These are phyloP conservation scores for Cheilosia grossa DNA, from an alignment of 2,888 invertebrate genomes.

Conservation along the genomic window DNA sequence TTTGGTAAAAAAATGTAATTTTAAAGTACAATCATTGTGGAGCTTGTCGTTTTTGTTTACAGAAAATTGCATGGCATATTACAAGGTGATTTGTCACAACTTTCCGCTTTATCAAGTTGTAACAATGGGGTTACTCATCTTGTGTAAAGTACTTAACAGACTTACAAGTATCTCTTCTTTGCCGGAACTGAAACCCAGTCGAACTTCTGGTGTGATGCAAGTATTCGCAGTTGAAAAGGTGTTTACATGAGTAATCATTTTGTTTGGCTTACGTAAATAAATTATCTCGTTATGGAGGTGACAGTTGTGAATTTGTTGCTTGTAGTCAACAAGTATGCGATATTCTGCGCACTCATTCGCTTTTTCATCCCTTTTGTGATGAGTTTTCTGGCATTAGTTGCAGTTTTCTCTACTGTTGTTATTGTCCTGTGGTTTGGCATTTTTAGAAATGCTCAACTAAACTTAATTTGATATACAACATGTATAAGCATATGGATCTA, in stretches of 20 bases:
- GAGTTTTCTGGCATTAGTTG: too few species aligned
- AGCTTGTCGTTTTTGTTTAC: not conserved
- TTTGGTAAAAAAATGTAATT: conserved; percentile 23
- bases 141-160: conserved; percentile 26
- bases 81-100: conserved; percentile 25
- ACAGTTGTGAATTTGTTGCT: not conserved
- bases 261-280: conserved; percentile 24
- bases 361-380: too few species aligned
- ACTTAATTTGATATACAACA: too few species aligned
- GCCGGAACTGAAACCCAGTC: not conserved
- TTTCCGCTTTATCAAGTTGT: conserved; percentile 32
- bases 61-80: not conserved
- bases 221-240: conserved; percentile 16
- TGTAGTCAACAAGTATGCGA: too few species aligned
- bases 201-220: not conserved
- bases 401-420: too few species aligned
- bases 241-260: conserved; percentile 34
- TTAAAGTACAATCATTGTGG: not conserved
- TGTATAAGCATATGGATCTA: too few species aligned
- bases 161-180: not conserved
- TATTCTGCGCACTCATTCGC: too few species aligned
- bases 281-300: conserved; percentile 18
- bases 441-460: too few species aligned
- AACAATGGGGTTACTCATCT: conserved; percentile 17
- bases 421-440: too few species aligned